Evolutionary conservation across 1,140 invertebrate genomes (phyloP).

Genomic region (Nilaparvata lugens): DNA sequence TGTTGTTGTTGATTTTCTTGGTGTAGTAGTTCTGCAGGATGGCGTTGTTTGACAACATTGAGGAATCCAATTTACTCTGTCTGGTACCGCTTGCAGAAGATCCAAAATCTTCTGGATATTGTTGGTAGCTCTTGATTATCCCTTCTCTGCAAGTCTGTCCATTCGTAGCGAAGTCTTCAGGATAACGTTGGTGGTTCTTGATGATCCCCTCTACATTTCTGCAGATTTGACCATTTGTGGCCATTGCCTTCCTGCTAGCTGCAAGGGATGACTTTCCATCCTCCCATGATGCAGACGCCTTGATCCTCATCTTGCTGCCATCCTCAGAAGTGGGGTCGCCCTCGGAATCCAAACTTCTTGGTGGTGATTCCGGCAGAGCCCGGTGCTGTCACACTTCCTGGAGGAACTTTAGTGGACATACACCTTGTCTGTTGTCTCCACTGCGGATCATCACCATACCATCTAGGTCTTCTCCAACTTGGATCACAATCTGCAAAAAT

Average conservation of each 20-base stretch:
- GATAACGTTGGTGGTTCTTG: neutral
- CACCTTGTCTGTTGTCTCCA: conserved; percentile 70
- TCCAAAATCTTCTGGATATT: neutral
- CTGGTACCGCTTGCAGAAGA: too few relatives aligned
- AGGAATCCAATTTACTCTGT: too few relatives aligned
- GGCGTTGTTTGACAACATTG: too few relatives aligned
- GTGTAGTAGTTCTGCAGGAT: too few relatives aligned
- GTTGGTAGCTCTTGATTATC: neutral
- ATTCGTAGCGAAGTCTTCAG: neutral
- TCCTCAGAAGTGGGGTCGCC: neutral
- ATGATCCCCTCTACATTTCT: neutral
- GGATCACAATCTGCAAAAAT: conserved; percentile 46
- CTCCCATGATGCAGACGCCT: neutral
- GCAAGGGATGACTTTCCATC: neutral
- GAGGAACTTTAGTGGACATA: conserved; percentile 73
- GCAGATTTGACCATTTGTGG: too few relatives aligned
- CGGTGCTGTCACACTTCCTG: conserved; percentile 67
- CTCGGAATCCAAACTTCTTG: conserved; percentile 3
- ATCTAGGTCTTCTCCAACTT: conserved; percentile 79
- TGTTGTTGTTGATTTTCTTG: too few relatives aligned
- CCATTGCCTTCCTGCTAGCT: neutral
- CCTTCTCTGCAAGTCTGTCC: too few relatives aligned
- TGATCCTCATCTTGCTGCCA: neutral
- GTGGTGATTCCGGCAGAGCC: conserved; percentile 1
- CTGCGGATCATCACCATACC: conserved; percentile 90